Evolutionary conservation across 2,113 vertebrate species (phyloP).

Genomic region (cattle (Bos taurus)): DNA sequence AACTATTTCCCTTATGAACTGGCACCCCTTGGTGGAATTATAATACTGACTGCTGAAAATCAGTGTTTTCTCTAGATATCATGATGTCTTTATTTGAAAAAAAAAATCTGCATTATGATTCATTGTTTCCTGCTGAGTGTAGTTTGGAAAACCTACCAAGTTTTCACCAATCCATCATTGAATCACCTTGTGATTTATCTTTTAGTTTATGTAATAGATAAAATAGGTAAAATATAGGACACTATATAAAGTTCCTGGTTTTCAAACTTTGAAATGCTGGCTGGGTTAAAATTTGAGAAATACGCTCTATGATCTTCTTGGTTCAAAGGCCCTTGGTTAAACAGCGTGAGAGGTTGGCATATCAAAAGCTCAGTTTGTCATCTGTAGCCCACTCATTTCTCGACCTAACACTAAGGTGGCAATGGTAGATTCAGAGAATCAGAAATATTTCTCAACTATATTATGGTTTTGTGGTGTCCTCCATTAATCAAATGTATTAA

Average conservation of each 20-base stretch:
- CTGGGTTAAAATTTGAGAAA: not conserved
- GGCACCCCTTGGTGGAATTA: not conserved
- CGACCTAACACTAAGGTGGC: not conserved
- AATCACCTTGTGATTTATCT: not conserved
- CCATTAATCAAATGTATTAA: not conserved
- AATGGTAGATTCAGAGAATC: not conserved
- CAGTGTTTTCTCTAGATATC: not conserved
- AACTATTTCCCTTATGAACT: not conserved
- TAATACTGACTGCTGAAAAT: not conserved
- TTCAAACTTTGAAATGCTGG: constrained; percentile 22
- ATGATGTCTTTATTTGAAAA: not conserved
- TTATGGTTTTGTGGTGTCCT: not conserved
- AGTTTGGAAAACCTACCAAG: not conserved
- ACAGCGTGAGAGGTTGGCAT: not conserved
- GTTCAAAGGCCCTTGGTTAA: not conserved
- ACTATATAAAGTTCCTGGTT: not conserved
- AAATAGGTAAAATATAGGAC: not conserved
- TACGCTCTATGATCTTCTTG: not conserved
- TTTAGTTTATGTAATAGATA: not conserved
- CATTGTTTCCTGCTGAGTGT: not conserved
- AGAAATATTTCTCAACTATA: not conserved
- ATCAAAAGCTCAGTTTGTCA: not conserved
- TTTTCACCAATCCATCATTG: not conserved
- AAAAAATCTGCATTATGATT: not conserved
- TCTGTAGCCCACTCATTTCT: not conserved